Evolutionary conservation across 2,797 vertebrate species (phyloP).

Genomic region (Clarias pachynema): DNA sequence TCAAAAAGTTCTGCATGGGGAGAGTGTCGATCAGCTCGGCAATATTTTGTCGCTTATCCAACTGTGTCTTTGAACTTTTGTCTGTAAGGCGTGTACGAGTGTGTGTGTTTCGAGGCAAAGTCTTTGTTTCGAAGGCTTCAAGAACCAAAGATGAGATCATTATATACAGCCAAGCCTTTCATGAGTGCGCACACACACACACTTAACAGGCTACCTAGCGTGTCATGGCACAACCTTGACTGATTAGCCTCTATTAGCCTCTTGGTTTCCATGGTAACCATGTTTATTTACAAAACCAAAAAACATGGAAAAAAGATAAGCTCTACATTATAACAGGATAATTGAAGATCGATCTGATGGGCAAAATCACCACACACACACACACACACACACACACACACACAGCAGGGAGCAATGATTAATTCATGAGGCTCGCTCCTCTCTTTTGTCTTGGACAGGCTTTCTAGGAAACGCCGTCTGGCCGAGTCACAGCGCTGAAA

Average conservation of each 20-base stretch:
- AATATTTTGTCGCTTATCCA: neutral
- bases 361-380: conserved; percentile 34
- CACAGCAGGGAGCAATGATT: conserved; percentile 23
- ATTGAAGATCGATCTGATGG: conserved; percentile 60
- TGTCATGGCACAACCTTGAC: conserved; percentile 37
- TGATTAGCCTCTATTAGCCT: conserved; percentile 32
- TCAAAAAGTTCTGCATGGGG: neutral
- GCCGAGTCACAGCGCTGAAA: neutral
- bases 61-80: neutral
- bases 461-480: conserved; percentile 22
- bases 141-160: conserved; percentile 63
- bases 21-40: neutral
- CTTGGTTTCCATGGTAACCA: conserved; percentile 48
- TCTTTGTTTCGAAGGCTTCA: conserved; percentile 67
- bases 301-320: conserved; percentile 26
- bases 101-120: conserved; percentile 62
- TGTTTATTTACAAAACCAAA: conserved; percentile 48
- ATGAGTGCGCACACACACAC: neutral
- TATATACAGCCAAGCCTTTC: conserved; percentile 32
- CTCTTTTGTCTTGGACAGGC: conserved; percentile 20
- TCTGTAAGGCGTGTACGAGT: conserved; percentile 54
- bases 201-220: conserved; percentile 29
- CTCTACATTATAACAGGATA: conserved; percentile 50
- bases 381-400: conserved; percentile 43
- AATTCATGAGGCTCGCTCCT: conserved; percentile 31